A percentile compares a stretch with the other conserved stretches of the same genome.
phyloP scores from a whole-genome alignment of 2,888 invertebrate genomes.

The Polia nebulosa region DNA sequence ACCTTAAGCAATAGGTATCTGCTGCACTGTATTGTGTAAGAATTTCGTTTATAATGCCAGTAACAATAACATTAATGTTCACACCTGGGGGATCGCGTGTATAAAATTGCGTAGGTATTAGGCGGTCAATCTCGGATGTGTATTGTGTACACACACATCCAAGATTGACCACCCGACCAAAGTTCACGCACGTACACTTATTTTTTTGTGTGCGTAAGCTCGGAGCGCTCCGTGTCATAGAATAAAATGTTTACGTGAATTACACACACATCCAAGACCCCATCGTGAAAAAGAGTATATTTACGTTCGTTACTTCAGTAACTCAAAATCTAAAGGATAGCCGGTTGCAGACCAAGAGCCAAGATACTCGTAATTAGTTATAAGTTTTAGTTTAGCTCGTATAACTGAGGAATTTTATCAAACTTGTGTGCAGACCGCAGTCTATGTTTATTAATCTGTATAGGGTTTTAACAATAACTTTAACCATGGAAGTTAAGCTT shows the following conservation, averaged over 20 bases:
- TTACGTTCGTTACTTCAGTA: background rate
- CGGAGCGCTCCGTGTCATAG: too few relatives aligned
- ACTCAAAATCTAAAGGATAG: background rate
- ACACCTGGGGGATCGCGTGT: background rate
- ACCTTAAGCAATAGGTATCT: too few relatives aligned
- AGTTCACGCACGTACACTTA: too few relatives aligned
- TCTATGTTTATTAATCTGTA: background rate
- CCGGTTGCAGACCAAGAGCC: background rate
- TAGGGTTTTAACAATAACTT: background rate
- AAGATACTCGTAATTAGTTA: too few relatives aligned
- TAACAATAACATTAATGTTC: background rate
- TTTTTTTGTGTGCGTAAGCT: too few relatives aligned
- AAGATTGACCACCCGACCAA: too few relatives aligned
- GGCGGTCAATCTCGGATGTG: background rate
- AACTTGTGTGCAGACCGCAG: background rate
- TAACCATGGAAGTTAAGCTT: too few relatives aligned
- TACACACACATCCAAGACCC: too few relatives aligned
- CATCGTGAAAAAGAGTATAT: background rate
- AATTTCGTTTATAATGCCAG: background rate
- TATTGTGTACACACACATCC: too few relatives aligned
- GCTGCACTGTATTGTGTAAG: background rate
- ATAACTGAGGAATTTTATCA: background rate
- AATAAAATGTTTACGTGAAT: too few relatives aligned
- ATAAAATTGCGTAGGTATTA: background rate
- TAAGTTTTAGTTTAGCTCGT: background rate